These are phyloP conservation scores for Pachypanchax playfairii DNA, from an alignment of 2,113 vertebrate species.

Conservation along the genomic window DNA sequence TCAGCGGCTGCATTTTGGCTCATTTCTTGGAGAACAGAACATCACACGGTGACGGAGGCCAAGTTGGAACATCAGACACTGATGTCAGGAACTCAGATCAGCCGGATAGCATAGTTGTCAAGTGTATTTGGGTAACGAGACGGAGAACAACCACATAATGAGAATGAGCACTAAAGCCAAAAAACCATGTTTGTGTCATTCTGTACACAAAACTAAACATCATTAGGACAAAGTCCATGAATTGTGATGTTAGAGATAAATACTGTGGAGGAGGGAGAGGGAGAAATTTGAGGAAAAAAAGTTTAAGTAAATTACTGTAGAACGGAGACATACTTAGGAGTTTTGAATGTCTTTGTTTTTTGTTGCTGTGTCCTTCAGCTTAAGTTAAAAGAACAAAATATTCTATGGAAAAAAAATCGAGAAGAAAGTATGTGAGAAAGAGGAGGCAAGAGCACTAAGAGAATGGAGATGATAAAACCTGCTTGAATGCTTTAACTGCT, in stretches of 20 bases:
- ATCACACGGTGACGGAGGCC: constrained; percentile 21
- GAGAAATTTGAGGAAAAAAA: constrained; percentile 37
- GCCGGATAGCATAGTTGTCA: constrained; percentile 39
- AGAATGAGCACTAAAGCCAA: constrained; percentile 23
- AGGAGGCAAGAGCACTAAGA: not conserved
- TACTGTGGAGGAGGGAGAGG: constrained; percentile 8
- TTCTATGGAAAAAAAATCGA: not conserved
- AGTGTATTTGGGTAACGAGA: constrained; percentile 41
- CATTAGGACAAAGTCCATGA: constrained; percentile 33
- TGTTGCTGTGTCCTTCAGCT: constrained; percentile 36
- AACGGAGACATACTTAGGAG: constrained; percentile 23
- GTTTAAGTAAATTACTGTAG: constrained; percentile 48
- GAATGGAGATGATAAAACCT: constrained; percentile 2
- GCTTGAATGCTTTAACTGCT: constrained; percentile 16
- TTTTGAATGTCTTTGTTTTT: constrained; percentile 29
- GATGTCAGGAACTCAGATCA: constrained; percentile 27
- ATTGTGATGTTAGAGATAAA: constrained; percentile 44
- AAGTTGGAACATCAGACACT: constrained; percentile 14
- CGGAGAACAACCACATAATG: constrained; percentile 36
- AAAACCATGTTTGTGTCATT: constrained; percentile 25
- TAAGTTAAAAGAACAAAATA: constrained; percentile 26
- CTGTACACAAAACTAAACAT: constrained; percentile 9
- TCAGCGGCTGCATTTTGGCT: constrained; percentile 20
- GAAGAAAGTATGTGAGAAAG: constrained; percentile 10
- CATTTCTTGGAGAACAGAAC: constrained; percentile 39